Conservation (phyloP, 2,888 invertebrate genomes). For the Drosophila silvestris region DNA sequence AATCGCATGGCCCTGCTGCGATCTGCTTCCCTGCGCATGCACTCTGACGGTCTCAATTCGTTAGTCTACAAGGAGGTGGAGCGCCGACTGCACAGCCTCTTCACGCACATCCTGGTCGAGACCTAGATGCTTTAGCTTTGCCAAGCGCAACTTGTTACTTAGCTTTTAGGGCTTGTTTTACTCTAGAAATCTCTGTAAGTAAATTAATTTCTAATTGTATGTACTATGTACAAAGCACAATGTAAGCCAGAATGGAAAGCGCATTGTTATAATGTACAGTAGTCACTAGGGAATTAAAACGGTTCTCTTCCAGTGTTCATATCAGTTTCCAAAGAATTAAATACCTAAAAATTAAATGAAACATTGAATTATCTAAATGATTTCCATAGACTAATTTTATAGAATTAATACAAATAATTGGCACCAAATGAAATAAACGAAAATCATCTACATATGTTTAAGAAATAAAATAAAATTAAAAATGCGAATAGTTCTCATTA, state of each 20-base stretch:
- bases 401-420: background rate
- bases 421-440: background rate
- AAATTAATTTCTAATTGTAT: conserved; percentile 11
- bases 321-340: background rate
- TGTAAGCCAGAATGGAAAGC: conserved; percentile 5
- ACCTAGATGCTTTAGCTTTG: conserved; percentile 71
- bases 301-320: background rate
- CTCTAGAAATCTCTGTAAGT: conserved; percentile 19
- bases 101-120: conserved; percentile 88
- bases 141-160: conserved; percentile 50
- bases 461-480: background rate
- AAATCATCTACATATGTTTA: background rate
- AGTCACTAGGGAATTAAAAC: background rate
- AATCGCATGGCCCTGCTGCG: conserved; percentile 86
- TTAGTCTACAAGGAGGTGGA: conserved; percentile 87
- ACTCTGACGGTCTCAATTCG: conserved; percentile 88
- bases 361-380: background rate
- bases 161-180: conserved; percentile 50
- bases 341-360: background rate
- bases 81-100: conserved; percentile 87
- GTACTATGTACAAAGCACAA: conserved; percentile 5
- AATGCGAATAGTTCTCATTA: background rate
- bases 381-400: background rate
- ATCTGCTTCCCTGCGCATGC: conserved; percentile 86
- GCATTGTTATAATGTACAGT: conserved; percentile 32